Evolutionary conservation across 2,113 vertebrate genomes (phyloP).

Genomic region (Pitta sordida): DNA sequence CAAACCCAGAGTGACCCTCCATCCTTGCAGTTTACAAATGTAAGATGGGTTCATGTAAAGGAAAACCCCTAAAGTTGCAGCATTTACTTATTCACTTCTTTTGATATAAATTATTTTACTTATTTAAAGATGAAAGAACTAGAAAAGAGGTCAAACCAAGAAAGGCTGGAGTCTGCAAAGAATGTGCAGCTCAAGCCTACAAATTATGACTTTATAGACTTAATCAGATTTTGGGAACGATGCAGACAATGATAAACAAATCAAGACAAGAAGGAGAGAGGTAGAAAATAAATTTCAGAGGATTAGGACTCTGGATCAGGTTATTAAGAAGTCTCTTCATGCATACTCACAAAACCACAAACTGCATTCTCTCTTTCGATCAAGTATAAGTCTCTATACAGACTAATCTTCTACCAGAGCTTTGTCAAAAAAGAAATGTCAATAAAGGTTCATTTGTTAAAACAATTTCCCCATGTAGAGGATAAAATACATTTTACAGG

Average conservation of each 20-base stretch:
- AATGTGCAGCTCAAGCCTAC: not conserved
- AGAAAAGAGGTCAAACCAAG: not conserved
- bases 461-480: not conserved
- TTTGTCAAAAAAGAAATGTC: not conserved
- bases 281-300: not conserved
- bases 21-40: not conserved
- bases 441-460: not conserved
- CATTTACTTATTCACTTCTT: not conserved
- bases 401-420: not conserved
- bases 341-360: not conserved
- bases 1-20: not conserved
- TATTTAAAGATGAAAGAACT: not conserved
- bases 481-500: conserved; percentile 18
- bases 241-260: not conserved
- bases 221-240: not conserved
- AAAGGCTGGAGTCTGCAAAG: not conserved
- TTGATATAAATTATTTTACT: not conserved
- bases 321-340: conserved; percentile 5
- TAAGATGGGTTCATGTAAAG: not conserved
- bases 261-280: not conserved
- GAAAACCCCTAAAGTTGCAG: not conserved
- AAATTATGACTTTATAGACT: not conserved
- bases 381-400: not conserved
- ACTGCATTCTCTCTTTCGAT: not conserved
- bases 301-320: not conserved